A percentile compares a stretch with the other conserved stretches of the same genome.
These are phyloP conservation scores for Drosophila pectinifera DNA, from an alignment of 1,140 invertebrate species.

Conservation along the genomic window DNA sequence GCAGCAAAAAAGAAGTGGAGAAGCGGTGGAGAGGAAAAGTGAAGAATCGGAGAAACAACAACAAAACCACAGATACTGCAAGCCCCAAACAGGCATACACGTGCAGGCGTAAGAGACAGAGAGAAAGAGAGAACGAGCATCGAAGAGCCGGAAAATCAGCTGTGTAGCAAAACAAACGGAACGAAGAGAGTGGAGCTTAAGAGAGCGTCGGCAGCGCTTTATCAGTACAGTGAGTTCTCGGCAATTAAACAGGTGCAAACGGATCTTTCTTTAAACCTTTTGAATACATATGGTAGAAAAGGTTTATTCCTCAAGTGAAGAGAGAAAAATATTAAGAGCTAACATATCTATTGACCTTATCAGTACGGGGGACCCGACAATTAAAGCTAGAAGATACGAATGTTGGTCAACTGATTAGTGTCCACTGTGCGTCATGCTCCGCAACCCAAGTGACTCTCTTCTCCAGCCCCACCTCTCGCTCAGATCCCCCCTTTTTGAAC, in stretches of 20 bases:
- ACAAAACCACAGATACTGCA: constrained; percentile 39
- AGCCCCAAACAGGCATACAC: constrained; percentile 40
- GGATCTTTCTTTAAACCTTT: background rate
- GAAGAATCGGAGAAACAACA: constrained; percentile 29
- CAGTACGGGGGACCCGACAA: background rate
- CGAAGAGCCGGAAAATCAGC: constrained; percentile 41
- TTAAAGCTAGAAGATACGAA: background rate
- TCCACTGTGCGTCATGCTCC: constrained; percentile 30
- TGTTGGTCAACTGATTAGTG: background rate
- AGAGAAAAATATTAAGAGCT: background rate
- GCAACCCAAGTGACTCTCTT: constrained; percentile 12
- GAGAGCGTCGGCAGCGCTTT: constrained; percentile 27
- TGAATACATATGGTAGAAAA: background rate
- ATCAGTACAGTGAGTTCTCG: constrained; percentile 38
- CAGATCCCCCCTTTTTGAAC: constrained; percentile 11
- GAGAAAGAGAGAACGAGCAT: constrained; percentile 20
- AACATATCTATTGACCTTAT: background rate
- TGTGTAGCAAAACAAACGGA: constrained; percentile 54
- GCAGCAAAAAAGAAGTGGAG: constrained; percentile 2
- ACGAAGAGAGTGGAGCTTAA: constrained; percentile 39
- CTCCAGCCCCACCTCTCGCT: constrained; percentile 8
- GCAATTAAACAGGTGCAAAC: constrained; percentile 6
- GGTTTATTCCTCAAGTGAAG: no score
- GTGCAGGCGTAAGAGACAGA: constrained; percentile 29
- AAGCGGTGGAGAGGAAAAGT: background rate